These are phyloP conservation scores for Lophochroa leadbeateri DNA, from an alignment of 2,113 vertebrate genomes.

Conservation along the genomic window DNA sequence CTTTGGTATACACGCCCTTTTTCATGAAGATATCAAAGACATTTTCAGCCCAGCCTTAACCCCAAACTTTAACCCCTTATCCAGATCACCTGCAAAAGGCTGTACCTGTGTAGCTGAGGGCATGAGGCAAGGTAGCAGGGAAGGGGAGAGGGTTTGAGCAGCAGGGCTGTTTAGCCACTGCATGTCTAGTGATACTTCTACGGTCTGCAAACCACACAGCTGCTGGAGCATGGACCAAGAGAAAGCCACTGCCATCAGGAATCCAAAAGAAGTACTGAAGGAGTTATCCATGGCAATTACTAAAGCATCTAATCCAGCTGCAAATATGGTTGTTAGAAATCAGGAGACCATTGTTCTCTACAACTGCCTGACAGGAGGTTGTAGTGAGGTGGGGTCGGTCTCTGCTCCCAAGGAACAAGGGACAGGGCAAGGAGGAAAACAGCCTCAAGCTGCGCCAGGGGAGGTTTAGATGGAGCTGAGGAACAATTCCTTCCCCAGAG, in stretches of 20 bases:
- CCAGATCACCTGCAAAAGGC: background rate
- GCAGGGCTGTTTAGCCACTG: background rate
- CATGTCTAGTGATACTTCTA: background rate
- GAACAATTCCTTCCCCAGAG: too few species aligned
- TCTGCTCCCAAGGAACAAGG: too few species aligned
- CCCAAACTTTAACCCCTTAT: background rate
- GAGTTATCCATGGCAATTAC: background rate
- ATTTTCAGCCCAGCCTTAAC: background rate
- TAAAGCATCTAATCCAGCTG: background rate
- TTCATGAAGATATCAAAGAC: background rate
- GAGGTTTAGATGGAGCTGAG: too few species aligned
- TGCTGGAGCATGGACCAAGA: background rate
- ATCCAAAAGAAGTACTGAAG: background rate
- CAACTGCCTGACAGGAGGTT: too few species aligned
- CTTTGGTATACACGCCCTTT: background rate
- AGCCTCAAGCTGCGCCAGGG: too few species aligned
- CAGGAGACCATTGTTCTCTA: background rate
- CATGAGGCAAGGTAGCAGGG: background rate
- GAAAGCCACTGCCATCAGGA: background rate
- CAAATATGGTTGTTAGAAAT: background rate
- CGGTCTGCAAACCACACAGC: background rate
- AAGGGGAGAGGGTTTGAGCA: background rate
- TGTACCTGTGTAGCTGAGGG: rapidly evolving
- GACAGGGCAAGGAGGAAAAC: too few species aligned
- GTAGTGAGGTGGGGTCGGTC: too few species aligned